Percentiles rank a stretch among this genome's conserved stretches.
These are phyloP conservation scores for Mungos mungo DNA, from an alignment of 2,113 vertebrate genomes.

Conservation along the genomic window DNA sequence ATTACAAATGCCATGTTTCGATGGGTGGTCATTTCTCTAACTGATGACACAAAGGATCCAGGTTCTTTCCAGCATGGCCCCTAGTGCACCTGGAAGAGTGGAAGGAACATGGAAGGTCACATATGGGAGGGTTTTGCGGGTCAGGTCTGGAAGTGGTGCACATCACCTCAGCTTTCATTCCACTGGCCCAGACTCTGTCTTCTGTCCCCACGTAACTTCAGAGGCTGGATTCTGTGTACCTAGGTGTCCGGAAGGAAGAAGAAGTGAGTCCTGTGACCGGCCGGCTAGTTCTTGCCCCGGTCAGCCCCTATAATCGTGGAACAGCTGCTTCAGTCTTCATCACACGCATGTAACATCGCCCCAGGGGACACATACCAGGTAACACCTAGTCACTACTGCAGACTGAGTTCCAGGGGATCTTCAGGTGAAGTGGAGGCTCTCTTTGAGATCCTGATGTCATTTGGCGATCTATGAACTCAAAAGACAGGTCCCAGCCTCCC, in stretches of 20 bases:
- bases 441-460: neutral
- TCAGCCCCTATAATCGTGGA: neutral
- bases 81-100: neutral
- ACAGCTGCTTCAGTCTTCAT: neutral
- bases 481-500: neutral
- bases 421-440: neutral
- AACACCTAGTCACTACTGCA: neutral
- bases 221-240: neutral
- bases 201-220: accelerated
- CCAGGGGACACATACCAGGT: neutral
- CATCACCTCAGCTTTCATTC: neutral
- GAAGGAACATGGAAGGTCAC: no score
- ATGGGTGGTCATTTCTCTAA: neutral
- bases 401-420: neutral
- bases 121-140: accelerated
- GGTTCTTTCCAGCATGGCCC: neutral
- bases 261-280: neutral
- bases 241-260: neutral
- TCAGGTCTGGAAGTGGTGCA: accelerated
- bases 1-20: neutral
- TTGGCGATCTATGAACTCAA: neutral
- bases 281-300: neutral
- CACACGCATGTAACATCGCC: neutral
- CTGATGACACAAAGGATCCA: no score
- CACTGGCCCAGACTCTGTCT: accelerated